Evolutionary conservation across 2,888 invertebrate genomes (phyloP), one percentile per base, ranked within the genome.

Genomic region (Pristionchus arcanus): DNA sequence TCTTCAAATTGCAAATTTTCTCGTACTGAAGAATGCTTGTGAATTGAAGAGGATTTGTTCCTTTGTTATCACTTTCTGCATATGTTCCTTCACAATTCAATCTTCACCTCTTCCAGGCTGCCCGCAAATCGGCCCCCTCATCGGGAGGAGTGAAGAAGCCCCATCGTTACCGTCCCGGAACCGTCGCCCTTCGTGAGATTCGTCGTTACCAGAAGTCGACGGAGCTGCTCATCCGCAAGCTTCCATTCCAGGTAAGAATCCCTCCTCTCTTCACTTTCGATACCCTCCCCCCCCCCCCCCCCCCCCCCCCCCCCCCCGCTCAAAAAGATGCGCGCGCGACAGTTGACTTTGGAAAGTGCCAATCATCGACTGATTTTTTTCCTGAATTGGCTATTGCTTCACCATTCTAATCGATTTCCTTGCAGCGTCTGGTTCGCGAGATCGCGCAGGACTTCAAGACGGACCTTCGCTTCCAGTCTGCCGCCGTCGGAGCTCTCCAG

Each of bases 141-240:
- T 98, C 98, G 94, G 98, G 98, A 94, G 98, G 93, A 89, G 93
- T 93, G 90, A 98, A 98, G 97, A 98, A 98, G 96, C 98, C 98
- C 92, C 98, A 98, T 97, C 97, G 98, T 96, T 98, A 98, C 96
- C 97, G 97, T 95, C 98, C 98, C 91, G 98, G 98, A 96, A 98
- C 98, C 55, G 98, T 98, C 91, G 98, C 98, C 92, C 97, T 98
- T 95, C 97, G 98, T 96, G 98, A 98, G 97, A 98, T 98, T 96
- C 97, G 98, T 96, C 97, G 98, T 96, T 98, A 98, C 96, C 98
- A 98, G 96, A 98, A 98, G 96, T 97, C 97, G 0, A 98, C 98
- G 11, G 98, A 98, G 96, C 93, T 93, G 59, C 93, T 93, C 90
- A 93, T 93, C 92, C 93, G 93, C 92, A 93, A n/a, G n/a, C n/a